A percentile compares a stretch with the other conserved stretches of the same genome.
Conservation (phyloP, 1,140 invertebrate species). For the Nasonia giraulti region DNA sequence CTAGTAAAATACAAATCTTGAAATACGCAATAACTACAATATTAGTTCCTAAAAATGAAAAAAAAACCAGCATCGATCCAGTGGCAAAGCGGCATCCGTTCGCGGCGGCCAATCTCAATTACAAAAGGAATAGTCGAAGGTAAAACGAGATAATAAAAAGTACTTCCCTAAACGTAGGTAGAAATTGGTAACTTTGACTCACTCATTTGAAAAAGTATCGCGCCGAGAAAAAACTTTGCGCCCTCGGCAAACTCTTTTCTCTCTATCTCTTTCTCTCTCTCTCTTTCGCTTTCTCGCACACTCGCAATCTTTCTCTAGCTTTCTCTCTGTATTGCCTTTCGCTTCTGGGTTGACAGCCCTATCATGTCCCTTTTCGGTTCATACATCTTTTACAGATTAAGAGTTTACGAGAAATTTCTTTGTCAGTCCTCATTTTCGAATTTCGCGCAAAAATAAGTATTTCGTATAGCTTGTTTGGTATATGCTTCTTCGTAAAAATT, state of each 20-base stretch:
- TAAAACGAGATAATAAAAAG: constrained; percentile 72
- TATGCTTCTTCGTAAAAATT: too few relatives aligned
- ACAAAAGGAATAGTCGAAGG: constrained; percentile 72
- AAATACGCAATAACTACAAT: not conserved
- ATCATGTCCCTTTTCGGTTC: not conserved
- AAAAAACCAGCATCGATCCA: constrained; percentile 23
- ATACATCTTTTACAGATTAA: constrained; percentile 22
- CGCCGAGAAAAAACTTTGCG: constrained; percentile 44
- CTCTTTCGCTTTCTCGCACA: not conserved
- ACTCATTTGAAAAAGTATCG: constrained; percentile 72
- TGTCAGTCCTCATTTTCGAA: not conserved
- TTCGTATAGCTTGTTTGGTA: too few relatives aligned
- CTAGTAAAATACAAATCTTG: not conserved
- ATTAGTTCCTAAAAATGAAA: not conserved
- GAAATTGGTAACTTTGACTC: constrained; percentile 75
- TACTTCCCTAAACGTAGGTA: constrained; percentile 71
- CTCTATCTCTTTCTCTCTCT: not conserved
- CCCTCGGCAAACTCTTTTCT: constrained; percentile 34
- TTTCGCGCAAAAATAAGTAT: not conserved
- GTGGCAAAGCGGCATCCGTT: constrained; percentile 57
- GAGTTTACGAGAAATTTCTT: not conserved
- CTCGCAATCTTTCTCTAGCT: constrained; percentile 19
- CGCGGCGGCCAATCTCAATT: constrained; percentile 70
- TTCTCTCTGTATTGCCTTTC: constrained; percentile 58
- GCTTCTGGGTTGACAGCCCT: constrained; percentile 70